Conservation (phyloP, 2,113 vertebrate species). For the Lepidothrix coronata region DNA sequence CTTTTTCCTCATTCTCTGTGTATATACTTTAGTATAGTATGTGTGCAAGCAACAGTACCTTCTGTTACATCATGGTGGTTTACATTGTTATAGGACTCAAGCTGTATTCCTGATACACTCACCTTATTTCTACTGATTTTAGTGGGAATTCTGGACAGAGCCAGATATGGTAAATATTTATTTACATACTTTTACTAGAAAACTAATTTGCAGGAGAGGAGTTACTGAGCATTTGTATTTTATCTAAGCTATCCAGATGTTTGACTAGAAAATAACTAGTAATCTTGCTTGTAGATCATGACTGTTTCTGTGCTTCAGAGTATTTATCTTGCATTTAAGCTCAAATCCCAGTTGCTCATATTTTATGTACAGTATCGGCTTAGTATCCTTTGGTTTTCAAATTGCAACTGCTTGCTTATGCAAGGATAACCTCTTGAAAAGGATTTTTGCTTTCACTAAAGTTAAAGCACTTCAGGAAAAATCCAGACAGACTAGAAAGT, state of each 20-base stretch:
- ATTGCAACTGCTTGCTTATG: neutral
- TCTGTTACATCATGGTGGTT: neutral
- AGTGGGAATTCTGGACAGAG: neutral
- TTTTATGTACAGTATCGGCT: neutral
- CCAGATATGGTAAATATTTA: neutral
- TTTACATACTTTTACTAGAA: neutral
- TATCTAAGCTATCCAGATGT: neutral
- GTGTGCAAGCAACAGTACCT: neutral
- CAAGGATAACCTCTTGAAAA: neutral
- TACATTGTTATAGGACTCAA: neutral
- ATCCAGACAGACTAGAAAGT: neutral
- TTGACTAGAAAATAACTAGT: neutral
- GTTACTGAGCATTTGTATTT: neutral
- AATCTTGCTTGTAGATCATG: neutral
- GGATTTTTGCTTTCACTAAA: neutral
- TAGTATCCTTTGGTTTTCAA: neutral
- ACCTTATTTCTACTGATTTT: neutral
- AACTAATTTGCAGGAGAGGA: neutral
- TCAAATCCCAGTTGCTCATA: neutral
- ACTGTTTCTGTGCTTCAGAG: neutral
- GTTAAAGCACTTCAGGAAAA: neutral
- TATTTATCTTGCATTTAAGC: neutral
- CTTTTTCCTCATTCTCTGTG: neutral
- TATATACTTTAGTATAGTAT: neutral
- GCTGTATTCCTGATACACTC: neutral